Conservation (phyloP, 2,888 invertebrate genomes). For the Leucophora obtusa region DNA sequence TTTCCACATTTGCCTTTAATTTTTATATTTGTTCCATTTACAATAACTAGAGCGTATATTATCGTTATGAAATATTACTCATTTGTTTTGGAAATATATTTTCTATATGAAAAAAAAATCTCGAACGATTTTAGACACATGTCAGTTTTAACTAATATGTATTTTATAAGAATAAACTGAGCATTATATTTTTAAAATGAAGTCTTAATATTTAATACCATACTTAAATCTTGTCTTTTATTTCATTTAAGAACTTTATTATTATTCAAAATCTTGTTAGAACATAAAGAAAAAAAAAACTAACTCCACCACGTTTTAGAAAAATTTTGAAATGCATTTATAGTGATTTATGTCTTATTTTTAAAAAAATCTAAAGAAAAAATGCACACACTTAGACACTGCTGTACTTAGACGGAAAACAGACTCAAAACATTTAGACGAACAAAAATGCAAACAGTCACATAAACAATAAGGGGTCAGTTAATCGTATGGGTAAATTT, state of each 20-base stretch:
- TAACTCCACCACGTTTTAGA: not conserved
- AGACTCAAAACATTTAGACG: conserved; percentile 12
- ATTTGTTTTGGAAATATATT: too few relatives aligned
- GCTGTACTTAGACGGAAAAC: conserved; percentile 22
- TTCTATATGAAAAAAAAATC: too few relatives aligned
- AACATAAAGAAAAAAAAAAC: not conserved
- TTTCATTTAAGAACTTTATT: conserved; percentile 48
- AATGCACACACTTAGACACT: conserved; percentile 2
- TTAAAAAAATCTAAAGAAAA: conserved; percentile 8
- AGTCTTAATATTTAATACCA: not conserved
- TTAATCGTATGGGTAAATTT: not conserved
- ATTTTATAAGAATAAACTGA: too few relatives aligned
- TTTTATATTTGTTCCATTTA: too few relatives aligned
- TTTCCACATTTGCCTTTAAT: too few relatives aligned
- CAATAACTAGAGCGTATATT: too few relatives aligned
- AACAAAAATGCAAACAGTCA: not conserved
- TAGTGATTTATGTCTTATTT: conserved; percentile 39
- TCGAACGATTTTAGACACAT: too few relatives aligned
- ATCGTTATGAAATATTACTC: too few relatives aligned
- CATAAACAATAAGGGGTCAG: not conserved
- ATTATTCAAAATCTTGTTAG: conserved; percentile 23
- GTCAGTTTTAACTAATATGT: too few relatives aligned
- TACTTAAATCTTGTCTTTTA: too few relatives aligned
- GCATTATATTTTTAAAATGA: too few relatives aligned
- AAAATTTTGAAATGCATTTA: conserved; percentile 30